These are phyloP conservation scores for Leptoclinus maculatus DNA, from an alignment of 2,797 vertebrate species.

Conservation along the genomic window DNA sequence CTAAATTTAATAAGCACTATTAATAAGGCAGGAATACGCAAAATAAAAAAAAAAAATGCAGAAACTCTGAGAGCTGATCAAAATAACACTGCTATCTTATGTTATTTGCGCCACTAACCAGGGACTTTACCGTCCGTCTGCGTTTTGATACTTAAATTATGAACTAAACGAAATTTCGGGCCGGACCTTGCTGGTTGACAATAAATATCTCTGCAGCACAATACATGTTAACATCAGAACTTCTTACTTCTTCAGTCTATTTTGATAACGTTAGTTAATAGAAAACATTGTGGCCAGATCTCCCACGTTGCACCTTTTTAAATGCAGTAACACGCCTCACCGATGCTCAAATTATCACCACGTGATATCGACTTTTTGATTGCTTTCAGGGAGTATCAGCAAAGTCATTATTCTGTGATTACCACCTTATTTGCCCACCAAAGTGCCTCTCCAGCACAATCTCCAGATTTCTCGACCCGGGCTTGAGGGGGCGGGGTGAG, in stretches of 20 bases:
- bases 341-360: conserved; percentile 32
- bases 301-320: background rate
- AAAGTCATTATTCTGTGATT: conserved; percentile 71
- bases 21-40: background rate
- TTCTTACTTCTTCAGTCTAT: background rate
- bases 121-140: background rate
- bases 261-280: background rate
- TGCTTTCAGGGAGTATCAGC: conserved; percentile 54
- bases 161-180: background rate
- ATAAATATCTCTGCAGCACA: background rate
- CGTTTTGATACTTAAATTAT: background rate
- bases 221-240: background rate
- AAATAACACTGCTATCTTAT: background rate
- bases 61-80: too few species aligned
- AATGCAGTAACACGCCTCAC: conserved; percentile 9
- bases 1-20: too few species aligned
- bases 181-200: background rate
- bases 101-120: background rate
- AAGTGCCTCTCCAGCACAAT: conserved; percentile 48
- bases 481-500: conserved; percentile 53
- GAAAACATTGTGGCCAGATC: background rate
- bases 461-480: conserved; percentile 34
- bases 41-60: background rate
- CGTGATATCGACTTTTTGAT: conserved; percentile 64
- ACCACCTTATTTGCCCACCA: conserved; percentile 51